Base-by-base conservation (phyloP, 1,140 invertebrate species). In the Drosophila elegans region DNA sequence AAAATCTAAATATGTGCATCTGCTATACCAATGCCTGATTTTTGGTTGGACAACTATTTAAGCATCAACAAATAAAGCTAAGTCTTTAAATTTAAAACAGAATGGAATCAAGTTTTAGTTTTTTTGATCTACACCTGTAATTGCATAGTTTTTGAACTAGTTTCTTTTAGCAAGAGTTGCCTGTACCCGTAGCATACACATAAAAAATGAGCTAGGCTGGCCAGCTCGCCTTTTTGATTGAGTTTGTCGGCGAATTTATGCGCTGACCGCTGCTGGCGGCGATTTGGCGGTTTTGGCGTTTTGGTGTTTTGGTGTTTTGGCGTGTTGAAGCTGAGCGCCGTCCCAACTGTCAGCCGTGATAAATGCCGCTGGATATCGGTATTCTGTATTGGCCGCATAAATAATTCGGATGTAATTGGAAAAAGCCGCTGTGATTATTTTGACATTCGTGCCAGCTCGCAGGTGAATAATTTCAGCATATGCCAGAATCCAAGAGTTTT, bases 211-310 rank as follows among this genome's bases (percentile, higher is more conserved):
- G 62, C 44, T 41, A 55, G 63, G 49, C 36, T 38, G 63, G 67
- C 64, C 48, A 68, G 63, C 27, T 64, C 42, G 49, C 49, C 55
- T 68, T 77, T 61, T 76, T 76, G 63, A 78, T 88, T 64, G 62
- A 83, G 63, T 86, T 82, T 78, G 82, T 76, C 59, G 74, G 82
- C 57, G 64, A 81, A 78, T 85, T 85, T 78, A 67, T 85, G 74
- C 74, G 68, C 59, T 57, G 45, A 71, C 60, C 78, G 25, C 51
- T 76, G 73, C 73, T 78, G 54, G 76, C 68, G 76, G 68, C 77
- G 45, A 74, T 82, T 82, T 82, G 59, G 64, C 67, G 36, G 34
- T 39, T 59, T 52, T 49, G 12, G 44, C n/a, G 27, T 49, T 49
- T 51, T 46, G 9, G 29, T 25, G 48, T 60, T 60, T 25, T 36